phyloP scores from a whole-genome alignment of 2,113 vertebrate genomes.

The Cardinalis cardinalis region DNA sequence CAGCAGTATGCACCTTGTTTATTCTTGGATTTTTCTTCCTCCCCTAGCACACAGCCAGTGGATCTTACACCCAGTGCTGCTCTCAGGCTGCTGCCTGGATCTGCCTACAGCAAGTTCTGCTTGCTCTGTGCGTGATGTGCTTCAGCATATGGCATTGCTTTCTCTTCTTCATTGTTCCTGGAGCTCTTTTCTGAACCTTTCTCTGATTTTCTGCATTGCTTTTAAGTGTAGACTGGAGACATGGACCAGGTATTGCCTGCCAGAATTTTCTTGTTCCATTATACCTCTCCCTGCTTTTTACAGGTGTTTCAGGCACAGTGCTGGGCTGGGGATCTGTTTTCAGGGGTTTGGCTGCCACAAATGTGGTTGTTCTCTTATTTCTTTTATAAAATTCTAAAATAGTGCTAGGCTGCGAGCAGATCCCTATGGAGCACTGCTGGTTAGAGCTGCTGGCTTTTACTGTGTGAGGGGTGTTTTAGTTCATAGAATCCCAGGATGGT shows the following conservation, averaged over 20 bases:
- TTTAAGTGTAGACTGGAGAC: background rate
- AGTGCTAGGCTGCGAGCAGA: background rate
- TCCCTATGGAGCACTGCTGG: background rate
- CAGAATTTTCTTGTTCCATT: background rate
- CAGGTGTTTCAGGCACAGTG: background rate
- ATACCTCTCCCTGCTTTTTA: background rate
- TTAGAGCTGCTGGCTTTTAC: background rate
- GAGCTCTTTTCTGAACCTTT: background rate
- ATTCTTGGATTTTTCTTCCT: background rate
- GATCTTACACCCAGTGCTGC: fast-evolving
- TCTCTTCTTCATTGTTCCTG: background rate
- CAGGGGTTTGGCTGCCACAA: background rate
- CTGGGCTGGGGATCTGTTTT: fast-evolving
- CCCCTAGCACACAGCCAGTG: background rate
- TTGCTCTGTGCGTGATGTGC: background rate
- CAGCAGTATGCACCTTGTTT: background rate
- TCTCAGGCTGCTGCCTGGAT: background rate
- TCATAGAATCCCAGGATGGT: background rate
- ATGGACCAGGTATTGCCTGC: background rate
- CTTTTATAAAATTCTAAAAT: background rate
- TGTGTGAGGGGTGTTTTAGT: background rate
- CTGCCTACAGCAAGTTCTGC: background rate
- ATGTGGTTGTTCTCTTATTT: background rate
- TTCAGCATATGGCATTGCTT: background rate
- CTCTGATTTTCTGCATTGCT: background rate